Evolutionary conservation across 2,113 vertebrate genomes (phyloP).

Genomic region (Synodontis membranacea): DNA sequence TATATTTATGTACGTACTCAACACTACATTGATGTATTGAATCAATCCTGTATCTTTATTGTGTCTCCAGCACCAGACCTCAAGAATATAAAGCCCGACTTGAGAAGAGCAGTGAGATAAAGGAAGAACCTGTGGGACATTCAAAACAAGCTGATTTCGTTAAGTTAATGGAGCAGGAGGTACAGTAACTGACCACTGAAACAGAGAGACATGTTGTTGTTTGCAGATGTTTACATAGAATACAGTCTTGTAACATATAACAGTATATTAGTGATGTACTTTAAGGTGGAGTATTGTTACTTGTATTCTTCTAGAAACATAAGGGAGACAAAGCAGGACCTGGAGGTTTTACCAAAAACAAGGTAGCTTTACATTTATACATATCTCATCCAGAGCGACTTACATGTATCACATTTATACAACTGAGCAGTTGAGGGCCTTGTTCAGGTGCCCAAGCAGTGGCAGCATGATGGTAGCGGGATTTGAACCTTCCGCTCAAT

Average conservation of each 20-base stretch:
- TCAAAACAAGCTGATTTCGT: constrained; percentile 87
- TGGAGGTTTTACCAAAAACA: constrained; percentile 84
- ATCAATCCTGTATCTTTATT: constrained; percentile 6
- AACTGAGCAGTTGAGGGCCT: no score
- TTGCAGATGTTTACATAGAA: neutral
- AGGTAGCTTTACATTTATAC: no score
- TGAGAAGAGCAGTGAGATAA: constrained; percentile 76
- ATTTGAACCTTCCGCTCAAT: no score
- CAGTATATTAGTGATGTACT: neutral
- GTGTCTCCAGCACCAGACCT: constrained; percentile 77
- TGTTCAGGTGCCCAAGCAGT: no score
- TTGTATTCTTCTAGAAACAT: constrained; percentile 70
- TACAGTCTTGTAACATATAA: neutral
- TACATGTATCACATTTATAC: no score
- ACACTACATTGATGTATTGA: neutral
- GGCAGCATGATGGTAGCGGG: no score
- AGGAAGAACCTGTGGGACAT: constrained; percentile 78
- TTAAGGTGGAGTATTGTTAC: neutral
- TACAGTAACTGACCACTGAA: constrained; percentile 16
- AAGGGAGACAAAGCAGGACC: constrained; percentile 62
- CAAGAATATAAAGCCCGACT: constrained; percentile 81
- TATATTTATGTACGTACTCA: neutral
- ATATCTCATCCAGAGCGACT: no score
- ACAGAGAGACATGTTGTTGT: neutral
- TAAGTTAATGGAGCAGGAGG: constrained; percentile 81